These are phyloP conservation scores for Nomada lathburiana DNA, from an alignment of 2,888 invertebrate species.

Conservation along the genomic window DNA sequence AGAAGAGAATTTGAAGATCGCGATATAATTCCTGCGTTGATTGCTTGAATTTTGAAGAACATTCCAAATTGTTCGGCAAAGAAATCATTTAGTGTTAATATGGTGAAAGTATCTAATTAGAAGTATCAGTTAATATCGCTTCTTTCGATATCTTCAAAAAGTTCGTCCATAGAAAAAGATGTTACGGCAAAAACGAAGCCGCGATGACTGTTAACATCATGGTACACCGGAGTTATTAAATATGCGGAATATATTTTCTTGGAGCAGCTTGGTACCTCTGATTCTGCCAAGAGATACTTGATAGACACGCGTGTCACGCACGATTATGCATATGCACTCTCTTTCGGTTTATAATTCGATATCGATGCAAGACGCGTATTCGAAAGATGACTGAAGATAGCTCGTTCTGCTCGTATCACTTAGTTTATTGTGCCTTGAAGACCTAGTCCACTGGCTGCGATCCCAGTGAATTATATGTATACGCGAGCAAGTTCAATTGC, in stretches of 20 bases:
- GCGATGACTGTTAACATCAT: neutral
- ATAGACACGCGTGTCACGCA: constrained; percentile 30
- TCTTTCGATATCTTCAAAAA: too few species aligned
- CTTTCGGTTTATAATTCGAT: constrained; percentile 23
- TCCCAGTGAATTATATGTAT: neutral
- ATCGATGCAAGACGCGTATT: constrained; percentile 33
- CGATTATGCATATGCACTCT: constrained; percentile 27
- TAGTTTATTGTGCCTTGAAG: constrained; percentile 12
- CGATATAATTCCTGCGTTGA: too few species aligned
- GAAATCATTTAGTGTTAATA: neutral
- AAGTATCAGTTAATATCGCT: too few species aligned
- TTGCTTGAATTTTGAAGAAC: too few species aligned
- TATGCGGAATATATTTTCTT: constrained; percentile 21
- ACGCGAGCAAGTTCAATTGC: neutral
- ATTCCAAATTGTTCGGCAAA: neutral
- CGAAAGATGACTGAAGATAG: constrained; percentile 37
- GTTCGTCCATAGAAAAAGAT: neutral
- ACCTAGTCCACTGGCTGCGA: neutral
- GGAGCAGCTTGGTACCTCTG: neutral
- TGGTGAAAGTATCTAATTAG: too few species aligned
- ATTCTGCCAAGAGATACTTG: constrained; percentile 6
- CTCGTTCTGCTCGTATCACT: neutral
- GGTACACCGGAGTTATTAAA: neutral
- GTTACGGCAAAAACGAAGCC: neutral
- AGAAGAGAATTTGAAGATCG: too few species aligned